Evolutionary conservation across 2,888 invertebrate genomes (phyloP).

Genomic region (Hartigia nigra): DNA sequence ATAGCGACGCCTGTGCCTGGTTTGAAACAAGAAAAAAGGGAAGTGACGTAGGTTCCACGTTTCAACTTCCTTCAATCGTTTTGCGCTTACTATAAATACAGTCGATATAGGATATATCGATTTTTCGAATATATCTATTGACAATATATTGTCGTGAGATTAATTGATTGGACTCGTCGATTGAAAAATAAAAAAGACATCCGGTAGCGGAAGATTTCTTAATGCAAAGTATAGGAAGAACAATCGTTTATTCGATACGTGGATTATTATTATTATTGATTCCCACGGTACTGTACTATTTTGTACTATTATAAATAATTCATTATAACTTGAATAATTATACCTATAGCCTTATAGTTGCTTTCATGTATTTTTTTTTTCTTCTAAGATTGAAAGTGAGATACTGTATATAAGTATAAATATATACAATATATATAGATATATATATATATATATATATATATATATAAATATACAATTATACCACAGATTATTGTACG

Average conservation of each 20-base stretch:
- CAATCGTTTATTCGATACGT: constrained; percentile 3
- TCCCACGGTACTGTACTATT: constrained; percentile 15
- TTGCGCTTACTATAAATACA: not conserved
- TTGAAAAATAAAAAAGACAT: not conserved
- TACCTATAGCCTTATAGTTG: constrained; percentile 10
- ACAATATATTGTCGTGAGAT: not conserved
- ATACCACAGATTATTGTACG: constrained; percentile 54
- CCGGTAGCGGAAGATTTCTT: not conserved
- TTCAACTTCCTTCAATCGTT: not conserved
- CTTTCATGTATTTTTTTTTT: constrained; percentile 3
- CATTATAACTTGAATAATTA: not conserved
- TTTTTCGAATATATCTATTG: not conserved
- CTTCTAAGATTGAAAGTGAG: constrained; percentile 36
- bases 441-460: constrained; percentile 31
- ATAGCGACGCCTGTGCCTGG: not conserved
- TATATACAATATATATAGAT: constrained; percentile 21
- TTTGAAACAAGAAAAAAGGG: not conserved
- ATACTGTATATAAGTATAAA: constrained; percentile 28
- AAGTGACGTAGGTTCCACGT: not conserved
- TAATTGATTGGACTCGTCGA: not conserved
- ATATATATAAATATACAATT: constrained; percentile 33
- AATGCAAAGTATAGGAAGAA: not conserved
- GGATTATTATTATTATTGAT: not conserved
- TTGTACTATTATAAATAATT: constrained; percentile 19
- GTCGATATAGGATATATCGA: not conserved